Base-by-base conservation (phyloP, 2,888 invertebrate species). In the Luperina nickerlii region DNA sequence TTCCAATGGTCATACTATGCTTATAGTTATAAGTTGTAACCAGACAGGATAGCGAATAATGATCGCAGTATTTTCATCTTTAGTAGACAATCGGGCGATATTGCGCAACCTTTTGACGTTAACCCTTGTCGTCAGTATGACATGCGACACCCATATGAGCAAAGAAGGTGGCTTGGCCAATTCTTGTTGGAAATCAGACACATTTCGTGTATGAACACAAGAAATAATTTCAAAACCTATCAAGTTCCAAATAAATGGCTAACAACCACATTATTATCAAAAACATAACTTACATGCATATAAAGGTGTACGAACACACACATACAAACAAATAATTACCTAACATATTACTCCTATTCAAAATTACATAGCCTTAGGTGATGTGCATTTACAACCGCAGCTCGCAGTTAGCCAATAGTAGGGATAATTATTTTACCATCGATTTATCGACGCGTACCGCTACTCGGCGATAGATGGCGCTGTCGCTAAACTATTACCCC, bases 381-480 rank as follows among this genome's bases (percentile, higher is more conserved):
- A 42, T 83, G 76, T 68, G 62, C 68, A 73, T 78, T 90, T 79
- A 78, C 69, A 80, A 79, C 71, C 32, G 79, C 82, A 84, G 81
- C 83, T 83, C 32, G 79, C 82, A 84, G 81, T 85, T 83, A 85
- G 74, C 89, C 87, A 86, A 88, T 88, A 83, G 81, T 72, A 79
- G 45, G 45, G 45, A 79, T 90, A 89, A 92, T 90, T 91, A 90
- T 91, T 91, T 87, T 82, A 83, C 85, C 90, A 95, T 95, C 92
- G 95, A 96, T 95, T 94, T 93, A 87, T 87, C 69, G 80, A 73
- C 79, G 74, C 82, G 88, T 94, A 89, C 91, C 88, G 93, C 96
- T 95, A 96, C 93, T 94, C 94, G 88, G 68, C 93, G 91, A 83
- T 91, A 96, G 96, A 95, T 96, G 96, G 96, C 96, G 94, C 77